Base-by-base conservation (phyloP, 2,888 invertebrate genomes). In the Pseudoips prasinana region DNA sequence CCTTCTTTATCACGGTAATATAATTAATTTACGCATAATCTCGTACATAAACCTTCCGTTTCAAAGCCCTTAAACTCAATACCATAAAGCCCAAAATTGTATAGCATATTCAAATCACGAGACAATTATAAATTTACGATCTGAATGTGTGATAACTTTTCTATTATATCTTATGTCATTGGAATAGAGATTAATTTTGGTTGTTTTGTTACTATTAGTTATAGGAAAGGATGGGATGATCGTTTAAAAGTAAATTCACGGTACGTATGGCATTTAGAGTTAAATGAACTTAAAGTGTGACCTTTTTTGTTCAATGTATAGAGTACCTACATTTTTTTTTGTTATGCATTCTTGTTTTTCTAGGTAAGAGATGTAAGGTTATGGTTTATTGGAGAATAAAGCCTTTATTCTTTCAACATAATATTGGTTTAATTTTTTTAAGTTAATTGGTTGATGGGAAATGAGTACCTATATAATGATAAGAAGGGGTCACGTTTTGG, bases 281-380 rank as follows among this genome's bases (percentile, higher is more conserved):
- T 77, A 78, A 80, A 73, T 51, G 81, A 81, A 73, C 82, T 70
- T 68, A 44, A 10, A 22, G 25, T 46, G 57, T 80, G 78, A 81
- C 81, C 82, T 76, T 76, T 77, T 56, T 56, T 47, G 46, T 49
- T 43, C 41, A 47, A 53, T 46, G 39, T 52, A 40, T 34, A 25
- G 29, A 45, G 41, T 41, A 34, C 39, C n/a, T 43, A 50, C 44
- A 44, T 44, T 55, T 43, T 14, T 14, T 3, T 14, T 14, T 14
- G 3, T 14, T 14, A 14, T 14, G n/a, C n/a, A n/a, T n/a, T n/a
- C n/a, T n/a, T n/a, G n/a, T n/a, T n/a, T n/a, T n/a, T n/a, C n/a
- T n/a, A n/a, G n/a, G n/a, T n/a, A n/a, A n/a, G n/a, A n/a, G n/a
- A n/a, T n/a, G n/a, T n/a, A n/a, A n/a, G n/a, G n/a, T n/a, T n/a